These are phyloP conservation scores for Brachionus manjavacas DNA, from an alignment of 1,140 invertebrate species.

Conservation along the genomic window DNA sequence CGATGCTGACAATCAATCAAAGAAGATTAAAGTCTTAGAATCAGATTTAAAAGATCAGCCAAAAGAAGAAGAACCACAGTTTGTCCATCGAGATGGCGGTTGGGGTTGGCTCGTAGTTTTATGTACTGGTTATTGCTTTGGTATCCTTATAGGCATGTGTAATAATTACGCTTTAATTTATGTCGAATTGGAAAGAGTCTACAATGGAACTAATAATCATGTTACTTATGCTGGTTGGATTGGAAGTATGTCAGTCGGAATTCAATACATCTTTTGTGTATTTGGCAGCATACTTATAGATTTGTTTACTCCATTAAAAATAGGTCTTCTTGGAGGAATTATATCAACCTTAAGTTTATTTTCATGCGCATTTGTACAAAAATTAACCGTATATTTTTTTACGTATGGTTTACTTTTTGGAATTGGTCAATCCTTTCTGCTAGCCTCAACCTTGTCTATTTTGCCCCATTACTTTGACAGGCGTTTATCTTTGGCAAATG, in stretches of 20 bases:
- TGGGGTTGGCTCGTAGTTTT: constrained; percentile 24
- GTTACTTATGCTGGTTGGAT: constrained; percentile 29
- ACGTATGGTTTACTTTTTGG: constrained; percentile 14
- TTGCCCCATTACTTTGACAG: constrained; percentile 38
- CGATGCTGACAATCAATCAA: not conserved
- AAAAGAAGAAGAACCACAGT: not conserved
- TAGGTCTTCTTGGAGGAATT: not conserved
- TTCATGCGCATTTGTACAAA: not conserved
- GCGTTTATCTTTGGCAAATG: constrained; percentile 1
- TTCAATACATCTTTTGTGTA: constrained; percentile 36
- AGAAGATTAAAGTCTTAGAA: not conserved
- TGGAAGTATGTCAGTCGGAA: not conserved
- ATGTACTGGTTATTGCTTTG: constrained; percentile 21
- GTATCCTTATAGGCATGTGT: constrained; percentile 9
- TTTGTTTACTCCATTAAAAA: not conserved
- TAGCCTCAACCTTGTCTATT: constrained; percentile 1
- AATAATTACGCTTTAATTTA: constrained; percentile 39
- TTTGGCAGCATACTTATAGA: constrained; percentile 17
- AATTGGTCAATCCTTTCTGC: constrained; percentile 9
- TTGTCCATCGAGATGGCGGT: not conserved
- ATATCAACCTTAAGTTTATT: constrained; percentile 6
- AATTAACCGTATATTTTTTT: constrained; percentile 19
- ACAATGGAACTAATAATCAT: constrained; percentile 35
- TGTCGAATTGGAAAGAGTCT: constrained; percentile 22
- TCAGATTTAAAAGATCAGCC: not conserved